Conservation (phyloP, 2,797 vertebrate genomes). For the Cetoscarus ocellatus region DNA sequence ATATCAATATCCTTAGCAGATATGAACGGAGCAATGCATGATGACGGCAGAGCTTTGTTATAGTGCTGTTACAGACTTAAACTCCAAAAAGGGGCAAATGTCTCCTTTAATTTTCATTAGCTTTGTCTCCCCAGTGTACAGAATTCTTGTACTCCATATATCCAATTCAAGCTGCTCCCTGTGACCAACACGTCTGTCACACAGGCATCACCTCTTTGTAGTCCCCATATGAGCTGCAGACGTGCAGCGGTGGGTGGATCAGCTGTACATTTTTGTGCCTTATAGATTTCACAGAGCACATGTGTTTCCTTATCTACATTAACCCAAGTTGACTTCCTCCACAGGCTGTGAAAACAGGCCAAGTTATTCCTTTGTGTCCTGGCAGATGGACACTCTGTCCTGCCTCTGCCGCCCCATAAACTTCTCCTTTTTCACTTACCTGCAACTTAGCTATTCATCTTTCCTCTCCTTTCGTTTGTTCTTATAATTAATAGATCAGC, state of each 20-base stretch:
- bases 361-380: constrained; percentile 28
- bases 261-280: constrained; percentile 39
- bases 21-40: too few relatives aligned
- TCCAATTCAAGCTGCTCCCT: constrained; percentile 2
- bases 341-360: constrained; percentile 37
- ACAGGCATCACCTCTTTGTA: constrained; percentile 31
- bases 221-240: constrained; percentile 49
- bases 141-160: not conserved
- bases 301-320: constrained; percentile 46
- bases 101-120: not conserved
- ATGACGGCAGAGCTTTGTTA: too few relatives aligned
- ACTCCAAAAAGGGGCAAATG: not conserved
- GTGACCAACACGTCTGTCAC: constrained; percentile 23
- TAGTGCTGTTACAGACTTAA: too few relatives aligned
- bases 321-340: constrained; percentile 36
- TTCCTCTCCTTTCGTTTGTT: constrained; percentile 31
- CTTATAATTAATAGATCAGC: constrained; percentile 61
- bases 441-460: not conserved
- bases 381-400: not conserved
- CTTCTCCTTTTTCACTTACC: not conserved
- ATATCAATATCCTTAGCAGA: too few relatives aligned
- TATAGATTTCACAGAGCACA: constrained; percentile 40
- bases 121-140: not conserved
- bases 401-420: constrained; percentile 14
- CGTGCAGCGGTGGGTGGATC: constrained; percentile 31